Evolutionary conservation across 2,113 vertebrate species (phyloP).

Genomic region (Tricholaema leucomelas): DNA sequence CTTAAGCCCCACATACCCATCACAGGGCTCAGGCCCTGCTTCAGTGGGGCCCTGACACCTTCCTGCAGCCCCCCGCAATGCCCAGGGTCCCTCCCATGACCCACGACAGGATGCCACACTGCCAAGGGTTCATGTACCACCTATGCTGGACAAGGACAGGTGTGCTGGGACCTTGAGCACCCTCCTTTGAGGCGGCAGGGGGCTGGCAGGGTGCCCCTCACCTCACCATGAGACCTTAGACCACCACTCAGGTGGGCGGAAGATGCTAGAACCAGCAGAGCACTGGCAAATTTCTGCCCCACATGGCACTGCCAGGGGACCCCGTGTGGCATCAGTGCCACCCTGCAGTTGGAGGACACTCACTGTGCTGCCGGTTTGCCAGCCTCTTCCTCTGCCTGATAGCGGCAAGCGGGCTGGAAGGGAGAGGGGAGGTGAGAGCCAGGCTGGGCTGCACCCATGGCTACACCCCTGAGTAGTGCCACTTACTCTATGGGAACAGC

Average conservation of each 20-base stretch:
- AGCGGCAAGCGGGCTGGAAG: neutral
- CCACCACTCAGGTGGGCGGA: accelerated
- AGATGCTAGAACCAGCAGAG: no score
- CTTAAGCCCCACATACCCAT: accelerated
- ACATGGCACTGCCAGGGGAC: neutral
- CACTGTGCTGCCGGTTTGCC: neutral
- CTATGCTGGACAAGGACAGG: neutral
- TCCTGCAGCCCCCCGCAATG: no score
- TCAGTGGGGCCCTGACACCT: no score
- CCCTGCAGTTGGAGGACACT: neutral
- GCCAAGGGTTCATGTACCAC: neutral
- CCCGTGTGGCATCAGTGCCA: no score
- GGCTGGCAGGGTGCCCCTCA: neutral
- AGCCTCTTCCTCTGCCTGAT: conserved; percentile 29
- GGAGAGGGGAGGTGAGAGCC: neutral
- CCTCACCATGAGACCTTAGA: neutral
- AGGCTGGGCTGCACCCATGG: neutral
- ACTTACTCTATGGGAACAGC: conserved; percentile 16
- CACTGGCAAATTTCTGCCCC: accelerated
- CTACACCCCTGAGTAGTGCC: neutral
- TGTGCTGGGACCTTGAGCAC: neutral
- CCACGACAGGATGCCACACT: accelerated
- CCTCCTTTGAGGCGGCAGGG: neutral
- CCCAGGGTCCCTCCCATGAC: no score
- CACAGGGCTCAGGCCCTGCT: neutral